A percentile compares a stretch with the other conserved stretches of the same genome.
phyloP scores from a whole-genome alignment of 2,113 vertebrate genomes.

The Tetraodon nigroviridis region DNA sequence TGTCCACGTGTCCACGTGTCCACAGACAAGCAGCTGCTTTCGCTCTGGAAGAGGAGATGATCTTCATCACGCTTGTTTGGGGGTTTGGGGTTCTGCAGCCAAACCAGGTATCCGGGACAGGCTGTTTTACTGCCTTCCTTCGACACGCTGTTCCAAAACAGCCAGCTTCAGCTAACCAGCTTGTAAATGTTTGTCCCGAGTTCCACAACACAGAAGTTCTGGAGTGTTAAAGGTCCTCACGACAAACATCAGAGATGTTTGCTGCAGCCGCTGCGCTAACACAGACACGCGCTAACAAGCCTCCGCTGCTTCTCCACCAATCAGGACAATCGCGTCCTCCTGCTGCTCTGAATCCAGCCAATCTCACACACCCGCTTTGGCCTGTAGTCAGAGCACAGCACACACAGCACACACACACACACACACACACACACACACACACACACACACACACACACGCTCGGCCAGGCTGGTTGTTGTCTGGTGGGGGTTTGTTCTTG shows the following conservation, averaged over 20 bases:
- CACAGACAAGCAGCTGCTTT: constrained; percentile 30
- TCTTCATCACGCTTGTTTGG: constrained; percentile 28
- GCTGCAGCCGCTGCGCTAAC: neutral
- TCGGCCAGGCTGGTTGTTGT: constrained; percentile 24
- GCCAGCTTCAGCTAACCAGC: constrained; percentile 10
- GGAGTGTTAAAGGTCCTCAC: neutral
- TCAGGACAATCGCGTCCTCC: too few relatives aligned
- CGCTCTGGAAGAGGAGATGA: constrained; percentile 18
- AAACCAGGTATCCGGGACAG: constrained; percentile 18
- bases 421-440: too few relatives aligned
- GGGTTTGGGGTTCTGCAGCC: constrained; percentile 38
- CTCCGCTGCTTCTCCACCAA: too few relatives aligned
- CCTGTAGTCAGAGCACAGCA: too few relatives aligned
- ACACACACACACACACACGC: too few relatives aligned
- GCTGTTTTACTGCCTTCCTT: constrained; percentile 12
- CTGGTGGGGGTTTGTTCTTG: too few relatives aligned
- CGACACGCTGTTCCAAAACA: constrained; percentile 47
- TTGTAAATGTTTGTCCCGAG: constrained; percentile 48
- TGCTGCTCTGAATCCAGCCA: too few relatives aligned
- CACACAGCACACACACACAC: too few relatives aligned
- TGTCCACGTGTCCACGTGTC: too few relatives aligned
- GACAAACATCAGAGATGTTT: neutral
- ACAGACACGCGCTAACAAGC: neutral
- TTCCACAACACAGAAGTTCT: constrained; percentile 59
- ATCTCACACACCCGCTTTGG: too few relatives aligned